Evolutionary conservation across 2,797 vertebrate species (phyloP).

Genomic region (Lateolabrax maculatus): DNA sequence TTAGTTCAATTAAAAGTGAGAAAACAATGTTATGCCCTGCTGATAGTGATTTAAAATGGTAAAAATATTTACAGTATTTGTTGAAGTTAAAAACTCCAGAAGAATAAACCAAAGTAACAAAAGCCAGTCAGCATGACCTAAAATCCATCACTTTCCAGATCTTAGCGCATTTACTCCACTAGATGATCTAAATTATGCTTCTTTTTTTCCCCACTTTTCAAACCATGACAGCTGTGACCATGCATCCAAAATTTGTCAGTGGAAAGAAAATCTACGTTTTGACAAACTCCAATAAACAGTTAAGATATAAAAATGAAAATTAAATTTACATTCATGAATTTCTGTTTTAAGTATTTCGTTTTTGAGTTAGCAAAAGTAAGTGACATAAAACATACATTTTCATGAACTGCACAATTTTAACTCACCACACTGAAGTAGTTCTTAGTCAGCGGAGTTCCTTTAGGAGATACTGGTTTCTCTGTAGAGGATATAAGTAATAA

Average conservation of each 20-base stretch:
- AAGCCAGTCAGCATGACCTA: neutral
- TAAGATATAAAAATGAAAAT: neutral
- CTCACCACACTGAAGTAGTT: constrained; percentile 98
- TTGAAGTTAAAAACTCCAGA: neutral
- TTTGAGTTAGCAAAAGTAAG: no score
- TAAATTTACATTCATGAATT: neutral
- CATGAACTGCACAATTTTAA: constrained; percentile 4
- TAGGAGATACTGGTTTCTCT: constrained; percentile 96
- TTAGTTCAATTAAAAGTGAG: neutral
- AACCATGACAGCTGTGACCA: neutral
- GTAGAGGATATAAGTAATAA: constrained; percentile 10
- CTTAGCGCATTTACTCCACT: neutral
- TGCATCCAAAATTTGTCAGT: neutral
- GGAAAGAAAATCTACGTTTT: neutral
- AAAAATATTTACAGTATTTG: neutral
- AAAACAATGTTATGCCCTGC: neutral
- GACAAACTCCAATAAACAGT: neutral
- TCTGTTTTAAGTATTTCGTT: neutral
- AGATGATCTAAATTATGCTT: neutral
- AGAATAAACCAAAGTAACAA: neutral
- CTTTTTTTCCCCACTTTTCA: neutral
- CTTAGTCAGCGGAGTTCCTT: constrained; percentile 94
- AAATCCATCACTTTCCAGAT: neutral
- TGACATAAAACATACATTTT: neutral
- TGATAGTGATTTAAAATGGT: neutral